These are phyloP conservation scores for Chironomus striatipennis DNA, from an alignment of 1,140 invertebrate species.

Conservation along the genomic window DNA sequence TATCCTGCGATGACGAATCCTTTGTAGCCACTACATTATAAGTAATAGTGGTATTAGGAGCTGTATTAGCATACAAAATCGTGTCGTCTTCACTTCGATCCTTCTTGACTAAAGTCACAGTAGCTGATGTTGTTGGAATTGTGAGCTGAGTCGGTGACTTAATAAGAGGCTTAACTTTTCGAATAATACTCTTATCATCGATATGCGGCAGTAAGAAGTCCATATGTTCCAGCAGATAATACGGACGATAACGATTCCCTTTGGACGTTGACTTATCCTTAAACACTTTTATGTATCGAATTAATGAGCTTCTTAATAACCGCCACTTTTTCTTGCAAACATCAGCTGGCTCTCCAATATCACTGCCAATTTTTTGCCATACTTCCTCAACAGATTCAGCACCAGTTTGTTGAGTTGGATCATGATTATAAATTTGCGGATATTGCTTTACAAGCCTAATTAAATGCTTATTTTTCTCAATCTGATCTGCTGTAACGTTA, in stretches of 20 bases:
- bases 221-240: neutral
- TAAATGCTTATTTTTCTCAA: neutral
- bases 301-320: neutral
- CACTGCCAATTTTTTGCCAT: neutral
- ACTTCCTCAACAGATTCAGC: neutral
- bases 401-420: neutral
- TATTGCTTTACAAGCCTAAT: neutral
- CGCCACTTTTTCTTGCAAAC: constrained; percentile 19
- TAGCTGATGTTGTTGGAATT: neutral
- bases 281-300: constrained; percentile 5
- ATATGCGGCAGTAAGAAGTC: neutral
- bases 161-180: neutral
- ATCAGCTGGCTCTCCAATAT: neutral
- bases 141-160: neutral
- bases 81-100: constrained; percentile 10
- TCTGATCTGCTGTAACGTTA: neutral
- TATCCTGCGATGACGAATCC: neutral
- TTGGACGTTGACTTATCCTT: constrained; percentile 10
- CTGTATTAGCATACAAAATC: neutral
- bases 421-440: constrained; percentile 17
- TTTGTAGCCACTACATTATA: neutral
- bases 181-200: neutral
- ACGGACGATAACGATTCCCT: constrained; percentile 16
- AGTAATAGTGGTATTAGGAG: neutral
- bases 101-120: neutral